Evolutionary conservation across 2,797 vertebrate genomes (phyloP).

Genomic region (Pipistrellus pygmaeus): DNA sequence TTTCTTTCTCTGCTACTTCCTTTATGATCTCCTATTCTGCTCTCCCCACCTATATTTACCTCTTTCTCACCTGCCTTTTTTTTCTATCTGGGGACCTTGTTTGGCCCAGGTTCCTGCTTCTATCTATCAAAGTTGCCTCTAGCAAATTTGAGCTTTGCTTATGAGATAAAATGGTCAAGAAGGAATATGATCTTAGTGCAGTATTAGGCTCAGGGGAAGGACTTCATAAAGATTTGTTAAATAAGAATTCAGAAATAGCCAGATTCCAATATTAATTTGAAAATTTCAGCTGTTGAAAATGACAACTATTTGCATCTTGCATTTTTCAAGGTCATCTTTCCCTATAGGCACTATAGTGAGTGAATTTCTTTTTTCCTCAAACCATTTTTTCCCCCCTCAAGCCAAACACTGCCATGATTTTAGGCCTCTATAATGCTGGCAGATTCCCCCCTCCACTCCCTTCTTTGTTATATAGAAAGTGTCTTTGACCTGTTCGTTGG

Average conservation of each 20-base stretch:
- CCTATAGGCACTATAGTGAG: neutral
- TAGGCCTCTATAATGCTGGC: neutral
- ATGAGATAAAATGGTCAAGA: constrained; percentile 26
- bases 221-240: constrained; percentile 23
- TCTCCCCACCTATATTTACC: constrained; percentile 1
- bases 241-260: neutral
- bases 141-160: neutral
- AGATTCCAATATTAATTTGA: constrained; percentile 28
- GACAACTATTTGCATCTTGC: neutral
- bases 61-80: neutral
- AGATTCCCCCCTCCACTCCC: neutral
- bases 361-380: constrained; percentile 3
- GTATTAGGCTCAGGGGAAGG: neutral
- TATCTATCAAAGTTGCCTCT: neutral
- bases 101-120: constrained; percentile 30
- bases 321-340: neutral
- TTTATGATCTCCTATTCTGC: neutral
- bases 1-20: neutral
- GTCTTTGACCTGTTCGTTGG: constrained; percentile 28
- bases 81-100: neutral
- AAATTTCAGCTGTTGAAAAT: constrained; percentile 34
- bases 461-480: neutral
- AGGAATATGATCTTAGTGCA: constrained; percentile 10
- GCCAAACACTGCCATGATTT: constrained; percentile 7
- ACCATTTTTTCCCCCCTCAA: constrained; percentile 20